Conservation (phyloP, 1,140 invertebrate genomes). For the Caerostris extrusa region DNA sequence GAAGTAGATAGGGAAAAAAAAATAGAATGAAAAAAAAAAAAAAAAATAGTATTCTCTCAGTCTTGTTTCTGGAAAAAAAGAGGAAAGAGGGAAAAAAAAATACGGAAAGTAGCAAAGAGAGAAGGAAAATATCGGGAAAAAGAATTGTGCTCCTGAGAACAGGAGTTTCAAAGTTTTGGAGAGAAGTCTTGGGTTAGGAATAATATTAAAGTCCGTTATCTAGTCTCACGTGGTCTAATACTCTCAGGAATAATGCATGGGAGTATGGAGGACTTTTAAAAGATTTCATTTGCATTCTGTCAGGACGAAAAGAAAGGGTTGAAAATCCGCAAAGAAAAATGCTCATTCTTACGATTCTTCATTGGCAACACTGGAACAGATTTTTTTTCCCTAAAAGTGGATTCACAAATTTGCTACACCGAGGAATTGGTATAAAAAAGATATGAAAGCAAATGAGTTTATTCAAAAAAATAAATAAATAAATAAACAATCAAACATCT, state of each 20-base stretch:
- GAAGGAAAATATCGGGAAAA: conserved; percentile 29
- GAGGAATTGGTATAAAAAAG: background rate
- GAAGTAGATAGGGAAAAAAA: conserved; percentile 31
- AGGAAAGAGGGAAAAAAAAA: conserved; percentile 36
- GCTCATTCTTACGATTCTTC: conserved; percentile 7
- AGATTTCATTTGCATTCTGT: conserved; percentile 70
- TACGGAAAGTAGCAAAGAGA: background rate
- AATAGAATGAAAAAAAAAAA: background rate
- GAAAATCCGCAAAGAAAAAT: conserved; percentile 45
- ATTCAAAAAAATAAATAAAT: too few species aligned
- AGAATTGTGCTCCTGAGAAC: conserved; percentile 64
- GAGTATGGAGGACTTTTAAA: conserved; percentile 54
- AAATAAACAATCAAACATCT: too few species aligned
- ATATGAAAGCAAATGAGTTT: background rate
- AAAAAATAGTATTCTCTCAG: conserved; percentile 31
- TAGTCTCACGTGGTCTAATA: conserved; percentile 45
- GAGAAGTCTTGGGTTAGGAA: conserved; percentile 54
- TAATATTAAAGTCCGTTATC: conserved; percentile 72
- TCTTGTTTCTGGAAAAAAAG: conserved; percentile 69
- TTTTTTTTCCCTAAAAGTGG: background rate
- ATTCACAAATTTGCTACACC: background rate
- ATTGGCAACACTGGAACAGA: background rate
- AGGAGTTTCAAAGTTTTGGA: conserved; percentile 63
- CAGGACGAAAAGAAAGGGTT: background rate
- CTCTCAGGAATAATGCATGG: conserved; percentile 58